Conservation (phyloP, 2,113 vertebrate genomes). For the Rana temporaria region DNA sequence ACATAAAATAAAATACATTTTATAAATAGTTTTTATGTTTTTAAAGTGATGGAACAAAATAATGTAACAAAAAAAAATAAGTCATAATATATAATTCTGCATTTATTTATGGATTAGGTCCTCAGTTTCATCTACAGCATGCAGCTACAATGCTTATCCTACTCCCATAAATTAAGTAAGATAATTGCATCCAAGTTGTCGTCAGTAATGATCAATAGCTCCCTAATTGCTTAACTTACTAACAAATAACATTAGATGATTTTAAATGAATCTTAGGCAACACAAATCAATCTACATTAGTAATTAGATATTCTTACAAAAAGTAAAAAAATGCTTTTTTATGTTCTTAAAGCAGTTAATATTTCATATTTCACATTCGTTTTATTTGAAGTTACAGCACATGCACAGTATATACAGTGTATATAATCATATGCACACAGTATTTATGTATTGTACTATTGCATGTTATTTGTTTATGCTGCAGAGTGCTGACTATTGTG, state of each 20-base stretch:
- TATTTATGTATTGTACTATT: not conserved
- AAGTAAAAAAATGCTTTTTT: no score
- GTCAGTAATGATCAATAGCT: conserved; percentile 64
- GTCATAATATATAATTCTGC: not conserved
- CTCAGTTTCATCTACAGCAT: conserved; percentile 6
- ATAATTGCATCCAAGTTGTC: conserved; percentile 64
- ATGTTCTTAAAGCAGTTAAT: conserved; percentile 32
- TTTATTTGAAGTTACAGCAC: no score
- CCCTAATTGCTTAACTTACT: conserved; percentile 69
- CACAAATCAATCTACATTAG: conserved; percentile 65
- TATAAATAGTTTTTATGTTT: no score
- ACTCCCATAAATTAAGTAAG: conserved; percentile 50
- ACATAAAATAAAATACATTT: no score
- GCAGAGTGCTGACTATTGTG: not conserved
- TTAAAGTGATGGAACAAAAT: no score
- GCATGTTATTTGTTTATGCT: not conserved
- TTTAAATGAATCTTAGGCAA: conserved; percentile 64
- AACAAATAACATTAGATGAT: conserved; percentile 62
- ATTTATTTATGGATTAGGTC: not conserved
- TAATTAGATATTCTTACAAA: conserved; percentile 57
- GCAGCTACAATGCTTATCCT: conserved; percentile 9
- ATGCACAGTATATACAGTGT: no score
- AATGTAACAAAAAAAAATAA: no score
- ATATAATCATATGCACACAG: no score
- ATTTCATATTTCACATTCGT: not conserved